Evolutionary conservation across 2,113 vertebrate genomes (phyloP).

Genomic region (Danio rerio): GRCz12tu NC_133187.1:23627001-23627500

Average conservation of each 20-base stretch:
- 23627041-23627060: background rate
- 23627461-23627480: background rate
- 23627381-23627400: background rate
- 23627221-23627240: background rate
- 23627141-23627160: background rate
- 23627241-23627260: constrained; percentile 28
- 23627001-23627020: constrained; percentile 11
- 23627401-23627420: constrained; percentile 11
- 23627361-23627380: background rate
- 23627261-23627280: background rate
- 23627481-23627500: background rate
- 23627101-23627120: too few relatives aligned
- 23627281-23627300: constrained; percentile 8
- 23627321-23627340: background rate
- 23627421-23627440: background rate
- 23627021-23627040: background rate
- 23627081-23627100: too few relatives aligned
- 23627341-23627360: background rate
- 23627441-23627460: background rate
- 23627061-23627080: too few relatives aligned
- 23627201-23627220: background rate
- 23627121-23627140: too few relatives aligned
- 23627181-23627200: background rate
- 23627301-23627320: constrained; percentile 11
- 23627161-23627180: background rate